Evolutionary conservation across 2,113 vertebrate genomes (phyloP).

Genomic region (Scalopus aquaticus): DNA sequence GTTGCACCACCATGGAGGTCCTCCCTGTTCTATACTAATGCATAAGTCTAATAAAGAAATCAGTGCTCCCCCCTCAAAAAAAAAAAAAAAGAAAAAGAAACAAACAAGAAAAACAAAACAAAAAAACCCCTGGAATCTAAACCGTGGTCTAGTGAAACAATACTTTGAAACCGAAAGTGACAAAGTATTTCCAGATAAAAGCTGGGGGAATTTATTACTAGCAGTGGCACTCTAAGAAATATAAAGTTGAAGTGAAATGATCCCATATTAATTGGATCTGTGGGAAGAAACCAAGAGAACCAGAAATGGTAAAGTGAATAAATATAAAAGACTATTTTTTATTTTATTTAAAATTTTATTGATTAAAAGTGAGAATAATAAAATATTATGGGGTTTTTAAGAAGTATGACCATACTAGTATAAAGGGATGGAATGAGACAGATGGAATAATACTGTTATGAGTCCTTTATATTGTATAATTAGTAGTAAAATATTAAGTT

Average conservation of each 20-base stretch:
- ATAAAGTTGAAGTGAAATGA: background rate
- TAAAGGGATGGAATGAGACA: background rate
- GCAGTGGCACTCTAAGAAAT: background rate
- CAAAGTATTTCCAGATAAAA: background rate
- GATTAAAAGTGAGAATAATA: conserved; percentile 26
- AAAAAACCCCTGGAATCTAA: background rate
- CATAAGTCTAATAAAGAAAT: too few species aligned
- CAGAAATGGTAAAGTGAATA: background rate
- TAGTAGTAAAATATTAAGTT: background rate
- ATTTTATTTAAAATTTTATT: background rate
- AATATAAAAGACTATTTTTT: conserved; percentile 12
- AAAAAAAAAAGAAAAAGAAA: background rate
- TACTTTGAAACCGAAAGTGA: background rate
- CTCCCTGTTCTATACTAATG: too few species aligned
- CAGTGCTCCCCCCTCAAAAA: background rate
- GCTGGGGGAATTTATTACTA: background rate
- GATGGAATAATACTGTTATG: background rate
- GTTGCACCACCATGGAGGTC: too few species aligned
- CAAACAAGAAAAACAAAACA: background rate
- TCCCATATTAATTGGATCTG: background rate
- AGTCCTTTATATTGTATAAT: background rate
- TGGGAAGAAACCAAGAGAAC: conserved; percentile 5
- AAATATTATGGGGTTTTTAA: background rate
- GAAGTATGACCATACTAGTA: background rate
- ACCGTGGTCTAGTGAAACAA: background rate